Evolutionary conservation across 2,888 invertebrate species (phyloP).

Genomic region (Agonopterix subpropinquella): DNA sequence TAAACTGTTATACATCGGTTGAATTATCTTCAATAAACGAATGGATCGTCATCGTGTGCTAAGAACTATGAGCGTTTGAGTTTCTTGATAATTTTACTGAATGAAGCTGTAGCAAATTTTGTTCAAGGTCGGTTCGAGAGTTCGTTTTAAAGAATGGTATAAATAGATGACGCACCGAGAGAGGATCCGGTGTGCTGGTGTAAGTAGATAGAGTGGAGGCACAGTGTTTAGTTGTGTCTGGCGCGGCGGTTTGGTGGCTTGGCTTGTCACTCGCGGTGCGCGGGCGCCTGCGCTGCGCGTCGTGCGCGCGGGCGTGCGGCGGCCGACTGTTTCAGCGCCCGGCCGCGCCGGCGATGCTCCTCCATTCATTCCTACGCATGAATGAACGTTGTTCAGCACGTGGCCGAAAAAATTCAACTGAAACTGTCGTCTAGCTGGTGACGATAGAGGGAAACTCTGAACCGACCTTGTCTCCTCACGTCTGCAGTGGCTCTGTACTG

Average conservation of each 20-base stretch:
- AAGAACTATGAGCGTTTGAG: conserved; percentile 20
- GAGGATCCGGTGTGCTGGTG: conserved; percentile 38
- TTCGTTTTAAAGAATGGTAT: conserved; percentile 27
- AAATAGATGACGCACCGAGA: conserved; percentile 56
- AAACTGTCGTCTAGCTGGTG: conserved; percentile 31
- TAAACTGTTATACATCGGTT: conserved; percentile 31
- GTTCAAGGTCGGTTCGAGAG: conserved; percentile 46
- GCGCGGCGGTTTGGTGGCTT: conserved; percentile 11
- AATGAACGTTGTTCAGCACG: conserved; percentile 59
- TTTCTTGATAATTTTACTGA: conserved; percentile 40
- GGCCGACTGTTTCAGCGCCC: conserved; percentile 39
- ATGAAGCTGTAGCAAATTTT: conserved; percentile 38
- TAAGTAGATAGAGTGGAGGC: conserved; percentile 14
- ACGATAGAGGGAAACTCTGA: conserved; percentile 15
- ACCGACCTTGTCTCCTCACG: conserved; percentile 22
- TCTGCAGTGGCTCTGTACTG: conserved; percentile 15
- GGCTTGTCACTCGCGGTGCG: conserved; percentile 14
- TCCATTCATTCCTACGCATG: conserved; percentile 63
- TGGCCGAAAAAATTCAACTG: conserved; percentile 52
- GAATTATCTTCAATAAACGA: conserved; percentile 46
- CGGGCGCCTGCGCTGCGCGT: conserved; percentile 44
- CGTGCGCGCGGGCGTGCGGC: conserved; percentile 57
- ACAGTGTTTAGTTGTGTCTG: conserved; percentile 22
- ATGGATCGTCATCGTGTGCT: conserved; percentile 29
- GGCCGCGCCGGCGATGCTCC: conserved; percentile 21